Conservation (phyloP, 2,888 invertebrate species). For the Drosophila sordidapex region DNA sequence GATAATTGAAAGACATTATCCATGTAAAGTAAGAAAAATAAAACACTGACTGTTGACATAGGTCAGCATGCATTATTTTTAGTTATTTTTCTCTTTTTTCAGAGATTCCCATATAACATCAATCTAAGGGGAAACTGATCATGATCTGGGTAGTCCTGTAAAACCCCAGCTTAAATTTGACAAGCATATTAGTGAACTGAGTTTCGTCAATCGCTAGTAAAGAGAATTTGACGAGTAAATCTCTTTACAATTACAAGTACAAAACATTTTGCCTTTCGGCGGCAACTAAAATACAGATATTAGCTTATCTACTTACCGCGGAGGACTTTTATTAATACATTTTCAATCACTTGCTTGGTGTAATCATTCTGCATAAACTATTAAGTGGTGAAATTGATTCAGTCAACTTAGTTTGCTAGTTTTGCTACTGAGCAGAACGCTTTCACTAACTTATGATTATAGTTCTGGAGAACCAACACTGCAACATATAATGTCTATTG, state of each 20-base stretch:
- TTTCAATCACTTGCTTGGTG: not conserved
- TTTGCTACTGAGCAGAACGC: no score
- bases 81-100: not conserved
- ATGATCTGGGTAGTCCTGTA: not conserved
- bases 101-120: not conserved
- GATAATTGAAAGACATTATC: no score
- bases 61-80: slow-evolving; percentile 15
- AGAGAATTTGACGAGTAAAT: not conserved
- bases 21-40: not conserved
- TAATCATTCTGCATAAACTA: not conserved
- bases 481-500: no score
- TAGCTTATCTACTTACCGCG: not conserved
- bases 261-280: no score
- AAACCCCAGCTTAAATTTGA: not conserved
- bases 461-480: no score
- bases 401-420: not conserved
- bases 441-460: no score
- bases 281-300: not conserved
- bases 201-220: not conserved
- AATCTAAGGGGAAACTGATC: not conserved
- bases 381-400: not conserved
- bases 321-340: not conserved
- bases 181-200: not conserved
- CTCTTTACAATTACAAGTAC: no score
- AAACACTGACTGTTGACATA: slow-evolving; percentile 12